Base-by-base conservation (phyloP, 2,888 invertebrate species). In the Exephanes ischioxanthus region DNA sequence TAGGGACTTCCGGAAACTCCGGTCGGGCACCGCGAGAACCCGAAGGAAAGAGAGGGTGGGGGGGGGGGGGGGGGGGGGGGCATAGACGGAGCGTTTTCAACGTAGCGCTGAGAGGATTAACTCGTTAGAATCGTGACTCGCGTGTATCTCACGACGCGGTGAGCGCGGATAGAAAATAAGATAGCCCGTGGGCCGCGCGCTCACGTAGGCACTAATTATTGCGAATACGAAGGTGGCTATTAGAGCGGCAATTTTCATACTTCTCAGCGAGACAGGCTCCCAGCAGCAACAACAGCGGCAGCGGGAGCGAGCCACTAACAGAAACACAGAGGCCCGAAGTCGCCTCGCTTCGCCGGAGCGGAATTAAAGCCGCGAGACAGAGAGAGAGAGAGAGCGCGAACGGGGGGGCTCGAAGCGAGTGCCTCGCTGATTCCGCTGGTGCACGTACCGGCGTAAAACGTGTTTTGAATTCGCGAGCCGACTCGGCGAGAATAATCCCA, bases 81-180 rank as follows among this genome's bases (percentile, higher is more conserved):
- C 3, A 14, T 7, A 37, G 37, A 37, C 9, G 14, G 45, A 45
- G 14, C 45, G 45, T 45, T 53, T 53, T 22, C 37, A 41, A 7
- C 33, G 37, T 45, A 51, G 63, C 81, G 70, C 71, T 71, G 81
- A 75, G 63, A 84, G 77, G 77, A 87, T 87, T 87, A 83, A 87
- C 87, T 87, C 83, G 87, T 87, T 87, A 83, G 58, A 87, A 87
- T 87, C 87, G 87, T 87, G 87, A 87, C 87, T 87, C 83, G 77
- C 76, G 87, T 85, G 80, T 87, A 48, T 85, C 75, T 84, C 84
- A 71, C 80, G 77, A 61, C 61, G 67, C 41, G 58, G 48, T 41
- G 67, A 19, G 66, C 53, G 61, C 41, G 37, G 67, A 72, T 78
- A 72, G 71, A 68, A 58, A 45, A 73, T 73, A 75, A 63, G 53